Evolutionary conservation across 2,113 vertebrate species (phyloP).

Genomic region (Poicephalus gulielmi): DNA sequence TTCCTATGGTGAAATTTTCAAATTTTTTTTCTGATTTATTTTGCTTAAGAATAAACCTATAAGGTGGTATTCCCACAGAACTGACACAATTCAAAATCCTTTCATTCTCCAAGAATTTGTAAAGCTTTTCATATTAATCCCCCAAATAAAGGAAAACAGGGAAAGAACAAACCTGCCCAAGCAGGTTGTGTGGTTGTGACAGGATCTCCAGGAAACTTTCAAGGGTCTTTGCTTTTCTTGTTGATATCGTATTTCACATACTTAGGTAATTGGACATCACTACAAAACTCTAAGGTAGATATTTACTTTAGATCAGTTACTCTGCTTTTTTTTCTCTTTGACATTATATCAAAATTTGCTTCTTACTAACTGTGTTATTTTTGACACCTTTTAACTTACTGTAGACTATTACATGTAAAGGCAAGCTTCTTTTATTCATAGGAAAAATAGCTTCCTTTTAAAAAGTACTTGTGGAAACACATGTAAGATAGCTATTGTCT

Average conservation of each 20-base stretch:
- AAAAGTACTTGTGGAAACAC: not conserved
- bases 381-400: not conserved
- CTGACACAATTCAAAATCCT: not conserved
- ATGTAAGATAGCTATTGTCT: not conserved
- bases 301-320: not conserved
- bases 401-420: not conserved
- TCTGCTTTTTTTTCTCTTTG: not conserved
- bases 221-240: not conserved
- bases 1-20: not conserved
- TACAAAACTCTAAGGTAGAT: not conserved
- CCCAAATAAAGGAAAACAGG: not conserved
- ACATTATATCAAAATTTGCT: not conserved
- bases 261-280: not conserved
- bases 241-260: not conserved
- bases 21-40: not conserved
- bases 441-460: not conserved
- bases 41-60: not conserved
- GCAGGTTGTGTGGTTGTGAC: not conserved
- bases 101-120: not conserved
- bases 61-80: not conserved
- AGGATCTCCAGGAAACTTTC: not conserved
- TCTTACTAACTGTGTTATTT: not conserved
- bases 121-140: not conserved
- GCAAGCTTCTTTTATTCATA: not conserved
- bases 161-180: not conserved